phyloP scores from a whole-genome alignment of 2,888 invertebrate genomes.

The Osedax fenrisi region DNA sequence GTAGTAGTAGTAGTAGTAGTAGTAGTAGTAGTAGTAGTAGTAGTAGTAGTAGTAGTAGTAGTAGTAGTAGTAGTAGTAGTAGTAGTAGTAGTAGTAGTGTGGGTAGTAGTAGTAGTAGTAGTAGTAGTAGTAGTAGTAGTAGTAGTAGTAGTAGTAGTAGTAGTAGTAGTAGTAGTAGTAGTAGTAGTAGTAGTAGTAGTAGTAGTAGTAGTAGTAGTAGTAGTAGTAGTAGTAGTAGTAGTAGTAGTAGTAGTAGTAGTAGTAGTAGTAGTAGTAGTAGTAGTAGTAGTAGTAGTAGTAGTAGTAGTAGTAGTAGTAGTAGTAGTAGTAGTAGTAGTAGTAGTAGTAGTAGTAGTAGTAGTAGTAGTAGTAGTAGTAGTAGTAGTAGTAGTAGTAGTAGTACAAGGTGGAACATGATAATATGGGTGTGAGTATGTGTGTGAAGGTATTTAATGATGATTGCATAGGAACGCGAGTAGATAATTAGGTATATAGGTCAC shows the following conservation, averaged over 20 bases:
- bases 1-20: too few species aligned
- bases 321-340: too few species aligned
- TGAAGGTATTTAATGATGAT: neutral
- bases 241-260: slow-evolving; percentile 18
- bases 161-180: slow-evolving; percentile 17
- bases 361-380: too few species aligned
- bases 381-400: too few species aligned
- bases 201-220: slow-evolving; percentile 17
- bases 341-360: too few species aligned
- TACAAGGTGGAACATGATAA: too few species aligned
- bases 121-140: slow-evolving; percentile 16
- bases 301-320: too few species aligned
- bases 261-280: too few species aligned
- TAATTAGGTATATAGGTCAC: too few species aligned
- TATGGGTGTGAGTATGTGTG: neutral
- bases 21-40: slow-evolving; percentile 18
- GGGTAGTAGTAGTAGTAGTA: too few species aligned
- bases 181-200: slow-evolving; percentile 15
- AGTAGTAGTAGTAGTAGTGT: too few species aligned
- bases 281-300: too few species aligned
- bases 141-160: slow-evolving; percentile 18
- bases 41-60: slow-evolving; percentile 17
- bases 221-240: slow-evolving; percentile 20
- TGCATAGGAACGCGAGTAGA: neutral
- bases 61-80: slow-evolving; percentile 18